These are phyloP conservation scores for Tetheella fluctuosa DNA, from an alignment of 2,888 invertebrate genomes.

Conservation along the genomic window DNA sequence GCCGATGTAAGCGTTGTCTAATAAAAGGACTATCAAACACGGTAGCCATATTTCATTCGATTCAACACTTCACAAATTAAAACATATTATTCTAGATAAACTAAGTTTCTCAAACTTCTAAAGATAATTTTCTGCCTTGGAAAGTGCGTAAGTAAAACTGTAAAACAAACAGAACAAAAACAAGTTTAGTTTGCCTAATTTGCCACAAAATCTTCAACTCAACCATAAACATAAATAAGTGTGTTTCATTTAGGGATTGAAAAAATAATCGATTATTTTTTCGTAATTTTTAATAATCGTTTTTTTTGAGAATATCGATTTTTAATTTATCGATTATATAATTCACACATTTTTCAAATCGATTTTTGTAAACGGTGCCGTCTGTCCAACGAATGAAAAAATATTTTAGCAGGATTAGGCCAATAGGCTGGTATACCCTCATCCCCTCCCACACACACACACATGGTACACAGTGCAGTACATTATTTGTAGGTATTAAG, in stretches of 20 bases:
- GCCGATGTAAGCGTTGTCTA: conserved; percentile 84
- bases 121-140: conserved; percentile 33
- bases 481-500: no score
- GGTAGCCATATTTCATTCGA: conserved; percentile 82
- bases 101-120: conserved; percentile 16
- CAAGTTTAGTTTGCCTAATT: conserved; percentile 29
- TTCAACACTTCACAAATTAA: conserved; percentile 37
- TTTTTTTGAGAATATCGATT: no score
- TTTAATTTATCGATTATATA: no score
- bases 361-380: no score
- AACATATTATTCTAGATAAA: conserved; percentile 29
- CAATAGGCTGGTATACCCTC: no score
- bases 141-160: conserved; percentile 35
- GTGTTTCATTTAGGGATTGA: neutral
- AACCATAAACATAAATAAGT: neutral
- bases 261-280: no score
- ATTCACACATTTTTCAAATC: no score
- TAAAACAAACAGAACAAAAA: conserved; percentile 42
- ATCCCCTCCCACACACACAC: no score
- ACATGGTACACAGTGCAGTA: no score
- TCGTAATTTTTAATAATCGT: no score
- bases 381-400: no score
- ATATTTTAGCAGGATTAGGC: no score
- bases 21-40: conserved; percentile 86
- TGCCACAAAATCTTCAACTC: neutral